These are phyloP conservation scores for Mirza zaza DNA, from an alignment of 2,113 vertebrate genomes.

Conservation along the genomic window DNA sequence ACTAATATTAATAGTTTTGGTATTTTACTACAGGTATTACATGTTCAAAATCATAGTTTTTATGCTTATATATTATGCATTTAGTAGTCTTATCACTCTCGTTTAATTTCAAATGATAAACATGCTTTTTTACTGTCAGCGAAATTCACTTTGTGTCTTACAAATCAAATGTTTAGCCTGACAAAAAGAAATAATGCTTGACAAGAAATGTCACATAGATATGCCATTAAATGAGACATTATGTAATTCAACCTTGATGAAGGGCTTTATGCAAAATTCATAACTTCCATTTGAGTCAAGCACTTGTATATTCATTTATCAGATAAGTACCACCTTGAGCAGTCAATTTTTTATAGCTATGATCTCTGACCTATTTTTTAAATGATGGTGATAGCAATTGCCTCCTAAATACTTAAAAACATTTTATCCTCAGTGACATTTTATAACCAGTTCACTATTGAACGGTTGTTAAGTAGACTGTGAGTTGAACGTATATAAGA, in stretches of 20 bases:
- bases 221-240: conserved; percentile 71
- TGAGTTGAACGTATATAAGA: not conserved
- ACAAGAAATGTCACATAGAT: conserved; percentile 70
- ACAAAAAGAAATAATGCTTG: conserved; percentile 63
- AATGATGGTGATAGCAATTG: conserved; percentile 64
- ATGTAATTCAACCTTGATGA: conserved; percentile 77
- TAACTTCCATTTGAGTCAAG: conserved; percentile 60
- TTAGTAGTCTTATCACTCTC: not conserved
- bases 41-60: not conserved
- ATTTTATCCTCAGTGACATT: conserved; percentile 65
- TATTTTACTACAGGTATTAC: conserved; percentile 13
- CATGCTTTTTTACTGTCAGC: conserved; percentile 1
- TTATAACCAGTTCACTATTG: conserved; percentile 59
- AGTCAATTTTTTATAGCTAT: conserved; percentile 63
- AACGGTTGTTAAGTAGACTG: conserved; percentile 54
- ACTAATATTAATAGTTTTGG: not conserved
- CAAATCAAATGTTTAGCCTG: conserved; percentile 66
- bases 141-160: conserved; percentile 50
- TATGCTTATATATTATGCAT: not conserved
- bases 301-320: conserved; percentile 74
- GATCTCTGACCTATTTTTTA: conserved; percentile 72
- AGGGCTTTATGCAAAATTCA: conserved; percentile 76
- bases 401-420: conserved; percentile 56
- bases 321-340: conserved; percentile 73
- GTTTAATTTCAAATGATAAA: conserved; percentile 58